Evolutionary conservation across 2,888 invertebrate species (phyloP), one percentile per base, ranked within the genome.

Genomic region (Spodoptera littoralis): DNA sequence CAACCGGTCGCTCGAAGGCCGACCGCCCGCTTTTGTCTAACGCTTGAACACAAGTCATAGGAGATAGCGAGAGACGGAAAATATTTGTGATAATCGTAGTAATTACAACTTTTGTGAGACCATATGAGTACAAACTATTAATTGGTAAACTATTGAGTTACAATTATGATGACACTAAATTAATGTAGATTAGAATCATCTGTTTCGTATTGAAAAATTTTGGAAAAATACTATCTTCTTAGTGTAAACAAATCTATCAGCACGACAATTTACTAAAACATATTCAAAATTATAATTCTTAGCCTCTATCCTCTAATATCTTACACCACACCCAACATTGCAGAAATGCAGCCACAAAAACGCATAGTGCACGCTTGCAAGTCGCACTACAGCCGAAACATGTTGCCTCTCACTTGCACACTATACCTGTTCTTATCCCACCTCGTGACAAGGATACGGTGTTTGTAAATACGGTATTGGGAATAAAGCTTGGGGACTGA

Each of bases 1-100:
- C 83, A 91, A 94, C 93, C 93, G 93, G 93, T 93, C 90, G 86
- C 76, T 55, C 90, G 93, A 93, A 93, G 93, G 93, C 90, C 93
- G 89, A 72, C 92, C 73, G 80, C 88, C 83, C 84, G 90, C 90
- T 90, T 91, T 92, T 92, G 93, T 91, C 92, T 92, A 91, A 92
- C 76, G 83, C 79, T 69, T 24, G 59, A 47, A 54, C 36, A 27
- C 63, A 84, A 87, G 83, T 44, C 53, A 87, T 9, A 63, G 63
- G 87, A 78, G 74, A 54, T 18, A 76, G 74, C 76, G 68, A 11
- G 3, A 36, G 30, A 22, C 42, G 42, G 5, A 41, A 4, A 24
- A 22, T 9, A 43, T 49, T 43, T 18, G 42, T 57, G 36, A 36
- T 36, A 30, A 30, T 4, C 6, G 6, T 30, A 2, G 9, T 1